Base-by-base conservation (phyloP, 1,140 invertebrate species). In the Asbolus verrucosus region DNA sequence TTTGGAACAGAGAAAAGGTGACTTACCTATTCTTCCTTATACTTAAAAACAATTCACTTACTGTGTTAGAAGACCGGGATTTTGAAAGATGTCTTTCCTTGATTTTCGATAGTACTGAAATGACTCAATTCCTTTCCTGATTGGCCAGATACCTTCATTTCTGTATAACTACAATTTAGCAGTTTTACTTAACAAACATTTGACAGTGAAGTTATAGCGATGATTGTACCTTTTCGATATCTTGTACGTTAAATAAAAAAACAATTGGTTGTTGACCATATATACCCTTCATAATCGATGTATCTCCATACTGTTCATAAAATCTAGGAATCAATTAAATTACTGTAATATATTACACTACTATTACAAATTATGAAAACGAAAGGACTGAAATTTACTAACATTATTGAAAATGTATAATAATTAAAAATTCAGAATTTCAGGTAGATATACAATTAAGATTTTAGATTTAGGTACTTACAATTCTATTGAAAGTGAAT, bases 61-160 rank as follows among this genome's bases (percentile, higher is more conserved):
- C 33, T 11, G 33, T 36, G 5, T 5, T 36, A 11, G 6, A 2
- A 36, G 5, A 3, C 33, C 33, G 11, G 11, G 11, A 36, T 2
- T 36, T 5, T 5, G 6, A 2, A 36, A 4, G 16, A 21, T 6
- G 31, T 5, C 18, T 21, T 16, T 38, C 18, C 15, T 46, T 16
- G 14, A 6, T 65, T 65, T n/a, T 46, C 11, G 27, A 46, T 75
- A 75, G 33, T 73, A 62, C 6, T 27, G 36, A 24, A 73, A 67
- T n/a, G 43, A 38, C 9, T 21, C 13, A 6, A 75, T 27, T 6
- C 18, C 46, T 16, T 66, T 16, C 59, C 72, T 68, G 5, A 69
- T 46, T 16, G 74, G 74, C 60, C 65, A 75, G 1, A 61, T 13
- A 8, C 74, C 74, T 72, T 73, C 71, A 61, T 75, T 75, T 46